A percentile compares a stretch with the other conserved stretches of the same genome.
These are phyloP conservation scores for Pelagia noctiluca DNA, from an alignment of 30 jellyfish, hydroid and myxozoan species.

Conservation along the genomic window DNA sequence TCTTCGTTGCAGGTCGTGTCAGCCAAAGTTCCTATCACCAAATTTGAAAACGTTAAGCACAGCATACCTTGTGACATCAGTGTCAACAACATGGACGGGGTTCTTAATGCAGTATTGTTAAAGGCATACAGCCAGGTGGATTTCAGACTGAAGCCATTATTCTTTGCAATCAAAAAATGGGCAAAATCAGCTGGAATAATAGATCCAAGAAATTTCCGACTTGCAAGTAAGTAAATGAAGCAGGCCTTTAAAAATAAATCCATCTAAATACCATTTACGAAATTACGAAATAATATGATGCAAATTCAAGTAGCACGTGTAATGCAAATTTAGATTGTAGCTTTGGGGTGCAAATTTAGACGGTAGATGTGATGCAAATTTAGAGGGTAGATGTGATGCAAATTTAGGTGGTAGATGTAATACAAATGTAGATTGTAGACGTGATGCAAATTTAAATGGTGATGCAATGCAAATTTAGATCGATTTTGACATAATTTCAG, in stretches of 20 bases:
- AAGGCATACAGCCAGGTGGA: conserved; percentile 49
- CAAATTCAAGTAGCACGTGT: neutral
- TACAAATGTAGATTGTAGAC: too few species aligned
- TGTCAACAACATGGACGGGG: conserved; percentile 7
- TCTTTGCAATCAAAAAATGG: conserved; percentile 53
- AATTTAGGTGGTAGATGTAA: neutral
- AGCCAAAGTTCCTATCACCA: conserved; percentile 51
- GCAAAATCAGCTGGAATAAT: conserved; percentile 30
- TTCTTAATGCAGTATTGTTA: conserved; percentile 44
- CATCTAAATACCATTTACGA: too few species aligned
- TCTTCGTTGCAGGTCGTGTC: conserved; percentile 6
- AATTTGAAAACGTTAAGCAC: conserved; percentile 3
- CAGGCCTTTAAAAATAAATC: neutral
- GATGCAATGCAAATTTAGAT: too few species aligned
- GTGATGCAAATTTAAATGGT: neutral
- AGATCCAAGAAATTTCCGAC: conserved; percentile 36
- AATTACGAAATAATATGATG: neutral
- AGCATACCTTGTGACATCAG: conserved; percentile 43
- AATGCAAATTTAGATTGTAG: neutral
- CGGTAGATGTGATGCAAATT: neutral
- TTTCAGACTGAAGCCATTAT: conserved; percentile 43
- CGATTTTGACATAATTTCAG: too few species aligned
- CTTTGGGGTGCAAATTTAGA: neutral
- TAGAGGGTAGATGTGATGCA: neutral
- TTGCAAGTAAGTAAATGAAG: conserved; percentile 37